Evolutionary conservation across 2,113 vertebrate genomes (phyloP), one percentile per base, ranked within the genome.

Genomic region (Pholis gunnellus): DNA sequence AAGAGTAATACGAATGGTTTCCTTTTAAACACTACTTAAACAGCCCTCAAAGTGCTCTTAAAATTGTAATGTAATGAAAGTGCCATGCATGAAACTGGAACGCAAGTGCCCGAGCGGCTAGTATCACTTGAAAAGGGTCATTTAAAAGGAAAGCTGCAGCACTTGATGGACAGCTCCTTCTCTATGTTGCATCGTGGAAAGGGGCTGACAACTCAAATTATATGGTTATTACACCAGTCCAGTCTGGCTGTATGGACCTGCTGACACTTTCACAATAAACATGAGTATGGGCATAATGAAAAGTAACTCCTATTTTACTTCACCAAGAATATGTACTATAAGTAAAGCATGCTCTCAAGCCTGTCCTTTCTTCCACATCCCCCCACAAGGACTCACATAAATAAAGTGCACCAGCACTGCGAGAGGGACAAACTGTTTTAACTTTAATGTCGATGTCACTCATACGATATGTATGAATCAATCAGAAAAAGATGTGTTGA

Each of bases 151-250:
- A 68, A 83, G 61, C 75, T 73, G 70, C 56, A 78, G 57, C 63
- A 65, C 76, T 56, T 87, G 86, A 91, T 65, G 61, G 90, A 84
- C 85, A 85, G 89, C 67, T 86, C 84, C 75, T 84, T 85, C 86
- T 93, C 81, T 69, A 57, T 59, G 82, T 86, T 81, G 74, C 79
- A 61, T 83, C 31, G 27, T 87, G 79, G 83, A 90, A 86, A 90
- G 79, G 63, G 87, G 50, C 91, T 94, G 94, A 94, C 93, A 89
- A 89, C 84, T 91, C 82, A 66, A 93, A 93, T 94, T 85, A 93
- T 68, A 91, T 87, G 92, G 81, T 85, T 83, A 91, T 87, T 90
- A 82, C 27, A 70, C 57, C 59, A n/a, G 75, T 72, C 60, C 88
- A 44, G 74, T 84, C 48, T 71, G 77, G 72, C 78, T 88, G 59